phyloP scores from a whole-genome alignment of 2,797 vertebrate species.

The Tarsius wallacei region DNA sequence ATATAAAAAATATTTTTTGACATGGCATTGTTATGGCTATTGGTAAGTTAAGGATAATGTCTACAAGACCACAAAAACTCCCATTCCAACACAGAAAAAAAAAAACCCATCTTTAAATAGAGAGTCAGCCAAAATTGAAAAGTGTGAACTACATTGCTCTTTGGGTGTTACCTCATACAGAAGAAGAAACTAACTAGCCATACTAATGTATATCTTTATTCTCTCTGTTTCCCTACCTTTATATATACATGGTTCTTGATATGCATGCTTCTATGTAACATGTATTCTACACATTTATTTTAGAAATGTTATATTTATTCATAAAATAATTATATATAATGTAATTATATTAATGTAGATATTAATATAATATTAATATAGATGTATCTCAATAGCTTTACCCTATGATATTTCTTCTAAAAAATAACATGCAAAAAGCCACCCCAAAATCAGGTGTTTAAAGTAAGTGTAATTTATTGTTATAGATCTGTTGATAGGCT shows the following conservation, averaged over 20 bases:
- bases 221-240: background rate
- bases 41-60: background rate
- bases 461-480: background rate
- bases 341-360: no score
- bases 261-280: background rate
- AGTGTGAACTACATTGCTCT: background rate
- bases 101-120: background rate
- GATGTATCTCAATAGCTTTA: background rate
- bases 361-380: no score
- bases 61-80: background rate
- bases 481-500: background rate
- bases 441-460: background rate
- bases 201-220: background rate
- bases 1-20: conserved; percentile 3
- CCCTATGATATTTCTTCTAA: background rate
- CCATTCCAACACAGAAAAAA: background rate
- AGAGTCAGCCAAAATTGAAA: background rate
- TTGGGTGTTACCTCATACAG: background rate
- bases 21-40: background rate
- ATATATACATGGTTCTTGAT: background rate
- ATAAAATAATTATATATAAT: background rate
- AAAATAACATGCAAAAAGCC: background rate
- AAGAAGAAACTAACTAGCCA: background rate
- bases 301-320: background rate
- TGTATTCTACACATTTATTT: background rate